These are phyloP conservation scores for Deroptyus accipitrinus DNA, from an alignment of 2,113 vertebrate species.

Conservation along the genomic window DNA sequence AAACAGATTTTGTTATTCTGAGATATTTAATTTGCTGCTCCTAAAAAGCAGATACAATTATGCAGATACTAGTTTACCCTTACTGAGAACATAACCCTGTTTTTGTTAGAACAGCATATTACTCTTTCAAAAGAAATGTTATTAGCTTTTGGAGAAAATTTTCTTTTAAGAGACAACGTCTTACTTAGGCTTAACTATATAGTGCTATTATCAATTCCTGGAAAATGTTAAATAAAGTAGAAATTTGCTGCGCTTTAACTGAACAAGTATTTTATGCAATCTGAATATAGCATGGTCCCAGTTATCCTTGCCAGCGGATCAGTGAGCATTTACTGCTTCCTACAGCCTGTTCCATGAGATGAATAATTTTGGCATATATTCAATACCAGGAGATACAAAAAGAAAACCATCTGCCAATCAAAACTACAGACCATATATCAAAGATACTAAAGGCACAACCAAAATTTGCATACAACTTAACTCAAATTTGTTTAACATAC, in stretches of 20 bases:
- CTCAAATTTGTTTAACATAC: constrained; percentile 64
- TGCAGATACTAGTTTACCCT: neutral
- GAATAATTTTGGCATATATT: neutral
- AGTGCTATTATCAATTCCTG: neutral
- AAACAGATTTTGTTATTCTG: neutral
- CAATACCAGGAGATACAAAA: neutral
- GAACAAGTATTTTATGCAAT: neutral
- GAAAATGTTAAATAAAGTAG: neutral
- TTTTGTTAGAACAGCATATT: neutral
- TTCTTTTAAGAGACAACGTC: neutral
- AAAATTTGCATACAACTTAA: neutral
- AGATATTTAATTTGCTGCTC: neutral
- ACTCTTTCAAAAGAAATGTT: neutral
- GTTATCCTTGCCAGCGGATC: neutral
- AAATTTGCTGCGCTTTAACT: neutral
- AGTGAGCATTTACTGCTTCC: neutral
- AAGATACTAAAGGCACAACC: neutral
- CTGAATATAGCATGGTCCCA: neutral
- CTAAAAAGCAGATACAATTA: neutral
- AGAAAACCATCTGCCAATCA: neutral
- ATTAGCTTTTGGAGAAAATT: neutral
- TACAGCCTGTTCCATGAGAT: neutral
- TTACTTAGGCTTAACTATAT: neutral
- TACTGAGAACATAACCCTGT: neutral
- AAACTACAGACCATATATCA: neutral